Conservation (phyloP, 2,888 invertebrate species). For the Cynaeus angustus region DNA sequence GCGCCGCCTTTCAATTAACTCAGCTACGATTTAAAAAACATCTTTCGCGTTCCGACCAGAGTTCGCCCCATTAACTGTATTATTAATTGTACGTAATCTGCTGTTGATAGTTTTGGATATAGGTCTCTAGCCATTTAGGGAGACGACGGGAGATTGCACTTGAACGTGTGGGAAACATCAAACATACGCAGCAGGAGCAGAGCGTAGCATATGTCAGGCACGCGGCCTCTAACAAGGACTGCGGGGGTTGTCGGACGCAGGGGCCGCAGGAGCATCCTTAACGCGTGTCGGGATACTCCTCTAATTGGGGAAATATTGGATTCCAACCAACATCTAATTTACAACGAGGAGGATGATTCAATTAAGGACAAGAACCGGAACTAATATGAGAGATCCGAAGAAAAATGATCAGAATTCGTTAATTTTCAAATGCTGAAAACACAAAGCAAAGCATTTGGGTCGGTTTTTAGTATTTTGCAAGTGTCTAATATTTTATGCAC, state of each 20-base stretch:
- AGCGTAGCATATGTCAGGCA: constrained; percentile 61
- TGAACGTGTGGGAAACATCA: constrained; percentile 68
- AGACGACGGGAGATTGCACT: constrained; percentile 63
- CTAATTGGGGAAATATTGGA: constrained; percentile 60
- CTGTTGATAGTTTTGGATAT: constrained; percentile 48
- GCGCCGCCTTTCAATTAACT: constrained; percentile 19
- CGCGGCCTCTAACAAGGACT: constrained; percentile 62
- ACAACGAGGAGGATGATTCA: constrained; percentile 31
- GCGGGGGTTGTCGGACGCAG: constrained; percentile 61
- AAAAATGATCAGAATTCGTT: too few species aligned
- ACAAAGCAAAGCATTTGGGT: too few species aligned
- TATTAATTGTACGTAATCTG: constrained; percentile 48
- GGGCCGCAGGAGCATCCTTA: constrained; percentile 54
- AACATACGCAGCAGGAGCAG: constrained; percentile 63
- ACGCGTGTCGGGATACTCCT: constrained; percentile 58
- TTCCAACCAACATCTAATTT: constrained; percentile 55
- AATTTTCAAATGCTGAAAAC: too few species aligned
- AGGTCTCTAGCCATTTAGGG: constrained; percentile 55
- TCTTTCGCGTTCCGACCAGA: neutral
- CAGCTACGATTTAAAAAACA: too few species aligned
- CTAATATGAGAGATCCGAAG: too few species aligned
- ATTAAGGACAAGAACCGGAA: constrained; percentile 6
- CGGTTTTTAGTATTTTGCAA: too few species aligned
- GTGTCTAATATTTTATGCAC: too few species aligned
- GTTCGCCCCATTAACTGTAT: constrained; percentile 29